Percentiles rank a stretch among this genome's conserved stretches.
Evolutionary conservation across 2,797 vertebrate genomes (phyloP).

Genomic region (Rachycentron canadum): DNA sequence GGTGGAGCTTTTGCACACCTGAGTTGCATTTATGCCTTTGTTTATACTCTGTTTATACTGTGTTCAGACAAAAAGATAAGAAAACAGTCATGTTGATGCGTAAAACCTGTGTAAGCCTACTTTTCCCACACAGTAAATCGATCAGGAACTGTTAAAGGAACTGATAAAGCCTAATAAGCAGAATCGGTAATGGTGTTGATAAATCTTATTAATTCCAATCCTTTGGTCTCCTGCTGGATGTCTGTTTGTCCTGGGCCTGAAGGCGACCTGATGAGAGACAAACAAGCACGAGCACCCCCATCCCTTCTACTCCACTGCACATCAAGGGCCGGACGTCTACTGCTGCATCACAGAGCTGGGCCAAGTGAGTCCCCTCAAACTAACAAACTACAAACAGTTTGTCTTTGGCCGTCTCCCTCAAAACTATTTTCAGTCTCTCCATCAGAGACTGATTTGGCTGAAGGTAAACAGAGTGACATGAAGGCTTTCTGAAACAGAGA

Average conservation of each 20-base stretch:
- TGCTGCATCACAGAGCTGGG: slow-evolving; percentile 33
- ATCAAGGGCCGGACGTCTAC: slow-evolving; percentile 38
- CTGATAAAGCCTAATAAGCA: no score
- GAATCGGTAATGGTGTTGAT: no score
- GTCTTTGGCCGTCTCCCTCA: slow-evolving; percentile 15
- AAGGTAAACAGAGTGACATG: slow-evolving; percentile 52
- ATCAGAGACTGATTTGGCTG: slow-evolving; percentile 43
- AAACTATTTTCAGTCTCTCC: slow-evolving; percentile 29
- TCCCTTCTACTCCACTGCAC: slow-evolving; percentile 42
- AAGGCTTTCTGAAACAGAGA: slow-evolving; percentile 40
- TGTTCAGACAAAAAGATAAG: no score
- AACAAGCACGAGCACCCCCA: slow-evolving; percentile 55
- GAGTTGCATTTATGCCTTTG: no score
- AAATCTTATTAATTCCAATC: neutral
- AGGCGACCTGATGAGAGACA: slow-evolving; percentile 48
- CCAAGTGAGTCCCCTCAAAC: slow-evolving; percentile 24
- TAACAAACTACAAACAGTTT: slow-evolving; percentile 30
- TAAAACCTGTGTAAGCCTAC: no score
- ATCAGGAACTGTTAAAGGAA: no score
- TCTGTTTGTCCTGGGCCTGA: slow-evolving; percentile 58
- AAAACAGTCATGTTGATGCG: no score
- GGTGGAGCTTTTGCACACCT: no score
- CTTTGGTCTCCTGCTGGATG: slow-evolving; percentile 9
- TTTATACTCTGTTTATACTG: no score
- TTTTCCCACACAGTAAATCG: no score